Evolutionary conservation across 1,140 invertebrate genomes (phyloP).

Genomic region (Trachymyrmex septentrionalis): DNA sequence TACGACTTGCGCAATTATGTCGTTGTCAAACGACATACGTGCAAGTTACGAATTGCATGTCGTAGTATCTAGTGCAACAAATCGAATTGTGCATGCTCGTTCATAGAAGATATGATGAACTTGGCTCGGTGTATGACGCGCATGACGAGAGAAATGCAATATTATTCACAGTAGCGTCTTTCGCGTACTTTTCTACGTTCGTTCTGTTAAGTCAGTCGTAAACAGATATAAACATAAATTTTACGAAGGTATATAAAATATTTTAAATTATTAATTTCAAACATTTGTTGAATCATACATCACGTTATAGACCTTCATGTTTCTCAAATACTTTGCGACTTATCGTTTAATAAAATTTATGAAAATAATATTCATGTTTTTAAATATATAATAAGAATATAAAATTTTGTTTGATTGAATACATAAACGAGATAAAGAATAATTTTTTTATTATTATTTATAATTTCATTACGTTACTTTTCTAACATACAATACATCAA

Average conservation of each 20-base stretch:
- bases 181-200: not conserved
- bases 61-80: slow-evolving; percentile 49
- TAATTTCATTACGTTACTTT: not conserved
- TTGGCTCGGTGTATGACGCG: slow-evolving; percentile 41
- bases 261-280: slow-evolving; percentile 12
- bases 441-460: not conserved
- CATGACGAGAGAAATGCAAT: slow-evolving; percentile 64
- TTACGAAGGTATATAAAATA: not conserved
- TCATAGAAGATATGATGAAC: slow-evolving; percentile 68
- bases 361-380: not conserved
- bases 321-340: not conserved
- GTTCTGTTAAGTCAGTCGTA: not conserved
- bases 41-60: slow-evolving; percentile 70
- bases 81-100: slow-evolving; percentile 64
- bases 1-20: slow-evolving; percentile 64
- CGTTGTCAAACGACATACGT: slow-evolving; percentile 41
- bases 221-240: no score
- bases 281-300: not conserved
- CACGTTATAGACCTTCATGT: not conserved
- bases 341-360: not conserved
- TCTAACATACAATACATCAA: no score
- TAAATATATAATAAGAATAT: not conserved
- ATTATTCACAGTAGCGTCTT: slow-evolving; percentile 35
- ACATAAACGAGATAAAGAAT: not conserved
- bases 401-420: not conserved